phyloP scores from a whole-genome alignment of 2,888 invertebrate genomes.

The Cataglyphis albicans region DNA sequence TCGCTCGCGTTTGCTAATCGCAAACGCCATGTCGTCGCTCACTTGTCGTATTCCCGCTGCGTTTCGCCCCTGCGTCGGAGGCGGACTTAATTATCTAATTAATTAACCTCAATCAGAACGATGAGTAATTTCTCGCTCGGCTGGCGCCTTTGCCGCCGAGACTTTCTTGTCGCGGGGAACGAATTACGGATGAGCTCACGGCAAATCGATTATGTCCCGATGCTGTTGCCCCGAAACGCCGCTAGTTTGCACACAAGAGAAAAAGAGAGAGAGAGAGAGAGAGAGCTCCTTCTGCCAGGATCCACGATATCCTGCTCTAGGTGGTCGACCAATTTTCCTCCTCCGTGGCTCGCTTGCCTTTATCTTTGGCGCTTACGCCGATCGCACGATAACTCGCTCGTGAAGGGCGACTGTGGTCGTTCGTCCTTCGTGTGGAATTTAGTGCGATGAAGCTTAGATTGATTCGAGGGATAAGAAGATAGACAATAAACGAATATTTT shows the following conservation, averaged over 20 bases:
- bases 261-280: neutral
- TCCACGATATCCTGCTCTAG: conserved; percentile 74
- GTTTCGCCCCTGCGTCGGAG: conserved; percentile 55
- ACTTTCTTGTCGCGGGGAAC: conserved; percentile 85
- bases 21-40: conserved; percentile 8
- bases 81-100: conserved; percentile 86
- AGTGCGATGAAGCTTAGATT: conserved; percentile 29
- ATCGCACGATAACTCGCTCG: conserved; percentile 73
- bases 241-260: conserved; percentile 57
- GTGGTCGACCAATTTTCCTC: conserved; percentile 71
- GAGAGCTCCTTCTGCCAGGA: conserved; percentile 54
- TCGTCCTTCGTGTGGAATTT: conserved; percentile 29
- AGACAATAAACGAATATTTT: conserved; percentile 30
- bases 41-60: conserved; percentile 37
- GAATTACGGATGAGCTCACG: conserved; percentile 85
- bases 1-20: conserved; percentile 28
- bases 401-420: conserved; percentile 65
- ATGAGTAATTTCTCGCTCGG: conserved; percentile 86
- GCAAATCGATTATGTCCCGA: conserved; percentile 85
- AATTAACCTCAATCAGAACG: conserved; percentile 86
- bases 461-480: conserved; percentile 21
- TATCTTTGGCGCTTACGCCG: conserved; percentile 71
- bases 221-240: conserved; percentile 67
- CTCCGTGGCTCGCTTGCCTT: conserved; percentile 57
- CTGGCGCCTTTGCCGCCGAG: conserved; percentile 84